Evolutionary conservation across 2,797 vertebrate species (phyloP).

Genomic region (Rhynchonycteris naso): DNA sequence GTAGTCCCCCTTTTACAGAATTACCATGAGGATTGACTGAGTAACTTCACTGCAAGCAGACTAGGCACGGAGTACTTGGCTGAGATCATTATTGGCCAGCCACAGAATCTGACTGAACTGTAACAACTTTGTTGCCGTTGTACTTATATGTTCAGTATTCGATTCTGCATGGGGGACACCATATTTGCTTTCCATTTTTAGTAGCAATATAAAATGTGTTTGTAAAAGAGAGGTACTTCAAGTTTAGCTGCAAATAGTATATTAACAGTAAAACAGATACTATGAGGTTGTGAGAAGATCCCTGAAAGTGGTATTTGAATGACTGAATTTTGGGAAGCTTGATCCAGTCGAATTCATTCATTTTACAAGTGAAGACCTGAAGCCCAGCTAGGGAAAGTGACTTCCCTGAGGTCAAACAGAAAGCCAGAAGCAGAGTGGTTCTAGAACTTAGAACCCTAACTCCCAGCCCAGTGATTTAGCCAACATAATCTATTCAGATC

Average conservation of each 20-base stretch:
- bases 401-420: neutral
- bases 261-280: neutral
- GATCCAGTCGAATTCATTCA: neutral
- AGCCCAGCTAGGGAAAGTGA: neutral
- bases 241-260: neutral
- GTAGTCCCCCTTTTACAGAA: neutral
- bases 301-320: neutral
- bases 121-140: neutral
- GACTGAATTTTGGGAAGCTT: neutral
- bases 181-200: neutral
- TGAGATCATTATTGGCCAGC: neutral
- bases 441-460: neutral
- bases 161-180: neutral
- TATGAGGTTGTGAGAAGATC: neutral
- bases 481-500: neutral
- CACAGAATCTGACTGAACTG: neutral
- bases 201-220: slow-evolving; percentile 10
- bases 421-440: neutral
- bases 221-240: neutral
- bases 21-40: neutral
- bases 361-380: slow-evolving; percentile 9
- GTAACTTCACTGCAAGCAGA: neutral
- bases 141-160: neutral
- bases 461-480: neutral
- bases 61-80: neutral